phyloP scores from a whole-genome alignment of 2,888 invertebrate species.

The Rotaria macrura region DNA sequence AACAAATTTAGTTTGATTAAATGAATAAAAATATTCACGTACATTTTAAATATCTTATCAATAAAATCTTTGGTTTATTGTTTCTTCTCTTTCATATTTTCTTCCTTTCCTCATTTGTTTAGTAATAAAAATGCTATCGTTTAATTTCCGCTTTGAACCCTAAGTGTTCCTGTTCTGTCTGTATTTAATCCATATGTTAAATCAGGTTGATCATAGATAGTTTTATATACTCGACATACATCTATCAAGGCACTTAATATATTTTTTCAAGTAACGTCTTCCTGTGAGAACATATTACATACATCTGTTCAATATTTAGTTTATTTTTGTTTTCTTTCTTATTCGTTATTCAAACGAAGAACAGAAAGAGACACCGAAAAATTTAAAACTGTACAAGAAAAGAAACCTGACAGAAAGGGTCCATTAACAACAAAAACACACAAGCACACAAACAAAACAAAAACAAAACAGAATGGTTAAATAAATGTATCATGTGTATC shows the following conservation, averaged over 20 bases:
- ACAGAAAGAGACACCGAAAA: neutral
- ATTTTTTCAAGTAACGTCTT: neutral
- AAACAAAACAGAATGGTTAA: neutral
- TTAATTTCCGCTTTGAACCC: neutral
- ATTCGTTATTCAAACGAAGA: neutral
- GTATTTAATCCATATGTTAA: neutral
- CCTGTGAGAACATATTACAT: neutral
- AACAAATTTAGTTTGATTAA: too few species aligned
- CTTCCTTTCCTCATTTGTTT: neutral
- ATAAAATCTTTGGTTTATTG: too few species aligned
- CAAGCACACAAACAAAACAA: neutral
- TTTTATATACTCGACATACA: too few species aligned
- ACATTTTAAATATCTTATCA: neutral
- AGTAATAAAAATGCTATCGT: neutral
- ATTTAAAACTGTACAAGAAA: neutral
- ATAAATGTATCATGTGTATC: neutral
- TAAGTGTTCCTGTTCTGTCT: neutral
- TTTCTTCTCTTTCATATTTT: neutral
- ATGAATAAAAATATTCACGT: neutral
- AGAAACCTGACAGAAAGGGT: neutral
- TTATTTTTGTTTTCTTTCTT: constrained; percentile 1
- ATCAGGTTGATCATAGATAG: neutral
- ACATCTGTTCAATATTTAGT: neutral
- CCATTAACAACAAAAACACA: neutral
- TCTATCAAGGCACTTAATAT: neutral